These are phyloP conservation scores for Pseudocheirus occidentalis DNA, from an alignment of 2,797 vertebrate genomes.

Conservation along the genomic window DNA sequence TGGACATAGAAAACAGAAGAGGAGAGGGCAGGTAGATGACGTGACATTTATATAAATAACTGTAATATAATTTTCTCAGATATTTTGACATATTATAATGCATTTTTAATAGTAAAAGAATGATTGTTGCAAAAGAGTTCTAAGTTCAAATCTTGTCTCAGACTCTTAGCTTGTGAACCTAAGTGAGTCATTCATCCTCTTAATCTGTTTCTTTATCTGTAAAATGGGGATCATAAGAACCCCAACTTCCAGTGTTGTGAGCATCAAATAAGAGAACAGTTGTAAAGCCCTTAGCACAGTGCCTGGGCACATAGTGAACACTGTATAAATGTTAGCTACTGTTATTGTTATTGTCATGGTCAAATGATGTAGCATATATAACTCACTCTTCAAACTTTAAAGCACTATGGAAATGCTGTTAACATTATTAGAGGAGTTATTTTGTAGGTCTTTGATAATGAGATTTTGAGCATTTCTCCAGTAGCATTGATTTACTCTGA, in stretches of 20 bases:
- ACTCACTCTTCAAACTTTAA: not conserved
- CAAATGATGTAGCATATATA: not conserved
- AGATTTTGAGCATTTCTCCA: not conserved
- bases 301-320: not conserved
- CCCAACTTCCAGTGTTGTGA: not conserved
- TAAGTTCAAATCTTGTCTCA: not conserved
- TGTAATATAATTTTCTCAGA: not conserved
- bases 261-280: not conserved
- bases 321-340: not conserved
- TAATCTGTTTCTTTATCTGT: not conserved
- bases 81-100: no score
- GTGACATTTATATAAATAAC: not conserved
- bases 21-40: not conserved
- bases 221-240: not conserved
- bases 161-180: not conserved
- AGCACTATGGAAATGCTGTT: not conserved
- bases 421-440: not conserved
- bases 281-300: not conserved
- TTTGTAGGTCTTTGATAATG: not conserved
- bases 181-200: not conserved
- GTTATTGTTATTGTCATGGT: not conserved
- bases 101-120: no score
- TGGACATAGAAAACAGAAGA: not conserved
- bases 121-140: not conserved
- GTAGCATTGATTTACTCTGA: not conserved